Evolutionary conservation across 2,113 vertebrate species (phyloP).

Genomic region (Seriola quinqueradiata): DNA sequence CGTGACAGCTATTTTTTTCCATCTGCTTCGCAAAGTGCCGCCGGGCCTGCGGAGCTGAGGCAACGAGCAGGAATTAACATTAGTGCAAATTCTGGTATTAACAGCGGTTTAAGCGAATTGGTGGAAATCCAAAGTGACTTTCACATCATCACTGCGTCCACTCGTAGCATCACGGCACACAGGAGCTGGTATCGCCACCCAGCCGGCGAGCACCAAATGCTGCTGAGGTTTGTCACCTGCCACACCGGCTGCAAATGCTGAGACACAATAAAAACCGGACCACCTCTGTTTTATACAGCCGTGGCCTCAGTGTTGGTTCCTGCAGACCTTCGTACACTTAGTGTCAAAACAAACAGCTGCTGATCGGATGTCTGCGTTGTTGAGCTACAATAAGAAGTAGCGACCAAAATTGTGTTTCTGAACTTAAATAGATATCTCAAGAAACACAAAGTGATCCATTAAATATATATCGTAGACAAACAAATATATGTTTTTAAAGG

Average conservation of each 20-base stretch:
- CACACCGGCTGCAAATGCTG: not conserved
- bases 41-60: not conserved
- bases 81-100: not conserved
- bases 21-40: slow-evolving; percentile 38
- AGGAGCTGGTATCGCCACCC: not conserved
- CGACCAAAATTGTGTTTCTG: not conserved
- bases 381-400: not conserved
- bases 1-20: slow-evolving; percentile 44
- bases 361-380: not conserved
- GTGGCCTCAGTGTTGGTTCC: not conserved
- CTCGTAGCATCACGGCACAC: not conserved
- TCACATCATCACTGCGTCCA: not conserved
- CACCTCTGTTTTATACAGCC: not conserved
- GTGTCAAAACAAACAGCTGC: not conserved
- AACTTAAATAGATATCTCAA: not conserved
- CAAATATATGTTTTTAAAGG: too few relatives aligned
- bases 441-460: too few relatives aligned
- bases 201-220: not conserved
- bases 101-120: slow-evolving; percentile 5
- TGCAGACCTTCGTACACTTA: not conserved
- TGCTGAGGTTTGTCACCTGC: not conserved
- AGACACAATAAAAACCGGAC: not conserved
- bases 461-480: too few relatives aligned
- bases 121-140: not conserved
- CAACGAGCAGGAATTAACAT: not conserved